phyloP scores from a whole-genome alignment of 2,797 vertebrate species.

The Rhinichthys osculus region DNA sequence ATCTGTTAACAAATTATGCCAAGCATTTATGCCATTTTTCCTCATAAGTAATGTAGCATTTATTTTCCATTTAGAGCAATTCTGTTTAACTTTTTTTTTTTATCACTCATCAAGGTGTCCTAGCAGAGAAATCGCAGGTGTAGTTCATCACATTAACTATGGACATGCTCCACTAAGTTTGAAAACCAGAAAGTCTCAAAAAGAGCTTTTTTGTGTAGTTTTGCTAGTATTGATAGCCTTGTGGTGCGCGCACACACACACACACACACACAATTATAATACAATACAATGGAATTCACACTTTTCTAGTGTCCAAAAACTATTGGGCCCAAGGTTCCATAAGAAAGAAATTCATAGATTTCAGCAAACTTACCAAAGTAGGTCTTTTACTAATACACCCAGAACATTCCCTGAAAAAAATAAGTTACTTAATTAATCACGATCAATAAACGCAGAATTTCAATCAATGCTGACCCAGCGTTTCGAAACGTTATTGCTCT shows the following conservation, averaged over 20 bases:
- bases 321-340: background rate
- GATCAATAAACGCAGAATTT: background rate
- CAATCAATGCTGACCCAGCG: background rate
- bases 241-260: no score
- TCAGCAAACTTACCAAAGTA: conserved; percentile 1
- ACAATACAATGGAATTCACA: background rate
- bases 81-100: background rate
- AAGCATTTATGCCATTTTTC: no score
- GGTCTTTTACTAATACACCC: background rate
- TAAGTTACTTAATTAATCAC: background rate
- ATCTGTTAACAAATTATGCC: background rate
- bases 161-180: background rate
- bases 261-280: background rate
- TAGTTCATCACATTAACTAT: background rate
- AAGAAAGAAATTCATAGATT: background rate
- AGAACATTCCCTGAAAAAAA: background rate
- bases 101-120: background rate
- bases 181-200: background rate
- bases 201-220: background rate
- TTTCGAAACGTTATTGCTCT: no score
- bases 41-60: background rate
- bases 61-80: background rate
- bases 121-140: background rate
- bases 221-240: background rate
- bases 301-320: background rate